phyloP scores from a whole-genome alignment of 2,797 vertebrate species.

The Leuciscus waleckii region DNA sequence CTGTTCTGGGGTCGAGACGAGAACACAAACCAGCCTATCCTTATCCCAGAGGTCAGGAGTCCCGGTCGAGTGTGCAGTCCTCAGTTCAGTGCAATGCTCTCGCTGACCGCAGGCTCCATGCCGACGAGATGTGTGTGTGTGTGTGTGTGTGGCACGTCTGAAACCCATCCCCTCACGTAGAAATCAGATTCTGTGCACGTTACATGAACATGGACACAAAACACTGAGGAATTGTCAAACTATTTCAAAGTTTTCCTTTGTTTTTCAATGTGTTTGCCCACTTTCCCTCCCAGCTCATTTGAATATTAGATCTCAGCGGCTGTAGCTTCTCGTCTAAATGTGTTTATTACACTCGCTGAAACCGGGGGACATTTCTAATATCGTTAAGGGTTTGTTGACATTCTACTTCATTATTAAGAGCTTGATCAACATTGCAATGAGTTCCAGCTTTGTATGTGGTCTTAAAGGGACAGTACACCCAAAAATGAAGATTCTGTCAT shows the following conservation, averaged over 20 bases:
- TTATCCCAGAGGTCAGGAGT: constrained; percentile 8
- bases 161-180: constrained; percentile 5
- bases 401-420: background rate
- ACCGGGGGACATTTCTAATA: background rate
- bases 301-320: background rate
- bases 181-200: background rate
- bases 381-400: background rate
- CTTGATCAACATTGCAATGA: background rate
- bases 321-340: background rate
- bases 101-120: constrained; percentile 8
- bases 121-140: background rate
- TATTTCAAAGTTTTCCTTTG: background rate
- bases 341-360: no score
- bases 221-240: no score
- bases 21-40: background rate
- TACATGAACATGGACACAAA: background rate
- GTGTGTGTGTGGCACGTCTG: constrained; percentile 22
- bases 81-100: constrained; percentile 8
- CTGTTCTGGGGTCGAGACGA: background rate
- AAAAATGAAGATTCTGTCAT: background rate
- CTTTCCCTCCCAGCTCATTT: background rate
- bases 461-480: background rate
- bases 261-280: background rate
- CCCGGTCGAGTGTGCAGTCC: background rate
- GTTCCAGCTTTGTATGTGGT: background rate